Evolutionary conservation across 2,113 vertebrate genomes (phyloP).

Genomic region (Catagonus wagneri): DNA sequence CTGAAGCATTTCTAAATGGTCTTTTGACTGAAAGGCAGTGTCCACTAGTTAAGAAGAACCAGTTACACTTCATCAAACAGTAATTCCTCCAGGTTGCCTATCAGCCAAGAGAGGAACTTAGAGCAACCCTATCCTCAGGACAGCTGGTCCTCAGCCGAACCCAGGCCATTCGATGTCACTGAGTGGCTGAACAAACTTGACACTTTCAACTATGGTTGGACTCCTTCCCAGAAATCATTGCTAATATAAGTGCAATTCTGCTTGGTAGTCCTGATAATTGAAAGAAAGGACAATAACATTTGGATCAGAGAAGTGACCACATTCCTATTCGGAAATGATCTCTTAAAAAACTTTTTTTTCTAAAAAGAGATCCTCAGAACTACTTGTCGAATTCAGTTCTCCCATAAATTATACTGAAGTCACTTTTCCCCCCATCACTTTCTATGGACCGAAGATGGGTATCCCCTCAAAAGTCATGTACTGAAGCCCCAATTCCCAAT

Average conservation of each 20-base stretch:
- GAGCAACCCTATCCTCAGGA: background rate
- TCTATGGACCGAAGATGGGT: background rate
- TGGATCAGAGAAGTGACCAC: background rate
- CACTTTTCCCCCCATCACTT: background rate
- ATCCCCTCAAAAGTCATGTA: background rate
- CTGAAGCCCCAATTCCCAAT: background rate
- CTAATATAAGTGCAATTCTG: background rate
- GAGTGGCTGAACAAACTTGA: background rate
- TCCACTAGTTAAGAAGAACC: background rate
- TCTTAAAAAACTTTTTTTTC: background rate
- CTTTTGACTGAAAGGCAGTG: background rate
- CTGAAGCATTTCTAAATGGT: background rate
- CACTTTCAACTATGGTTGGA: background rate
- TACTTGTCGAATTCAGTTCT: background rate
- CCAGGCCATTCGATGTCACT: background rate
- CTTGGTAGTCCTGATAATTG: background rate
- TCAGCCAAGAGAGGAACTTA: background rate
- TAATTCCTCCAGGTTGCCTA: background rate
- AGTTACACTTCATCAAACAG: background rate
- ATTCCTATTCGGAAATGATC: slow-evolving; percentile 2
- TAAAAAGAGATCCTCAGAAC: background rate
- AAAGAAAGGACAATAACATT: slow-evolving; percentile 33
- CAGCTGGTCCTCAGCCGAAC: background rate
- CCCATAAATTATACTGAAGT: background rate
- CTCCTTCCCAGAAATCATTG: slow-evolving; percentile 4